Evolutionary conservation across 2,113 vertebrate genomes (phyloP).

Genomic region (Podocnemis expansa): DNA sequence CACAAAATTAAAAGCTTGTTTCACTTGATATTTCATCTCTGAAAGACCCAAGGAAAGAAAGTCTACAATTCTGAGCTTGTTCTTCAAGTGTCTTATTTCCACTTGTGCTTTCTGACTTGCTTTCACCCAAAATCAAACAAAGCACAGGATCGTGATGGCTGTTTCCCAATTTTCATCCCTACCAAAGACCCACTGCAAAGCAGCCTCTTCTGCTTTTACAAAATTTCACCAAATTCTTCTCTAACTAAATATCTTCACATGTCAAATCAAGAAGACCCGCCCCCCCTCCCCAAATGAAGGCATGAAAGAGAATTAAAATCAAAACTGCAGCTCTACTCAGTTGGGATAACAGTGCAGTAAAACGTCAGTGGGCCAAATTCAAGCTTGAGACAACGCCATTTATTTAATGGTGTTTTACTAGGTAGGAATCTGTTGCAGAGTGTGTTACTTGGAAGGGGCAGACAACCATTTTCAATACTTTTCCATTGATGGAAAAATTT

Average conservation of each 20-base stretch:
- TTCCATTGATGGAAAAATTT: background rate
- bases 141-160: background rate
- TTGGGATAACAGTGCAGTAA: background rate
- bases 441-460: background rate
- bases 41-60: constrained; percentile 14
- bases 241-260: background rate
- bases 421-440: background rate
- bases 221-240: background rate
- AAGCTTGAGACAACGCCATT: background rate
- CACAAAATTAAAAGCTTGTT: constrained; percentile 74
- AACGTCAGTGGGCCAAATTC: background rate
- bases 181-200: background rate
- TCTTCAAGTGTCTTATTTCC: constrained; percentile 36
- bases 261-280: background rate
- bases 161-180: background rate
- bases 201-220: background rate
- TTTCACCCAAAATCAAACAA: background rate
- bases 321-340: fast-evolving
- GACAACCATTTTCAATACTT: background rate
- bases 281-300: too few relatives aligned
- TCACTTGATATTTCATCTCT: constrained; percentile 71
- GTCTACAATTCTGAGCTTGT: background rate
- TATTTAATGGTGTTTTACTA: fast-evolving
- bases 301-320: fast-evolving
- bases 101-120: background rate